Percentiles rank a stretch among this genome's conserved stretches.
Conservation (phyloP, 2,888 invertebrate genomes). For the Erebia palarica region DNA sequence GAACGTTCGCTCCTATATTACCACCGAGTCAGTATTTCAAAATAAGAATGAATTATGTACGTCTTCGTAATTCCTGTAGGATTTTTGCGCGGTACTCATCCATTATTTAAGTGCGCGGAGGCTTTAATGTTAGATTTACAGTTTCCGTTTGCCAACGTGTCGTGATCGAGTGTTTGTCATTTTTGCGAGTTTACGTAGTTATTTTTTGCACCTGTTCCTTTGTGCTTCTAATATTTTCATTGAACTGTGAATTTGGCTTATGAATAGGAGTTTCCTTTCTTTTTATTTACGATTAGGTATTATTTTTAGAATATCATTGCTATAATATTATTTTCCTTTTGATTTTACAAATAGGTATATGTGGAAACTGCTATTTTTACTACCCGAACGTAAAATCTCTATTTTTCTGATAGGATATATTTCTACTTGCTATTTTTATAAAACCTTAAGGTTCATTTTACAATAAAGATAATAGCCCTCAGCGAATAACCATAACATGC, state of each 20-base stretch:
- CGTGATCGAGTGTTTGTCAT: conserved; percentile 49
- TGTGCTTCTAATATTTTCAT: neutral
- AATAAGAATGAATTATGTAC: conserved; percentile 65
- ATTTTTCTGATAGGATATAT: too few relatives aligned
- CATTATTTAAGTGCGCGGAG: conserved; percentile 65
- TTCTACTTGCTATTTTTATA: neutral
- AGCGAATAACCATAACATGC: neutral
- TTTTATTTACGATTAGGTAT: too few relatives aligned
- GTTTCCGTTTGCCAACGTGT: conserved; percentile 54
- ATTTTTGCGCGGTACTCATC: conserved; percentile 63
- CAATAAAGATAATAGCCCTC: neutral
- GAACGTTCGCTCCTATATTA: conserved; percentile 54
- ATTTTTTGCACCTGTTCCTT: conserved; percentile 37
- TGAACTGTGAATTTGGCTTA: neutral
- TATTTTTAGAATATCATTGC: too few relatives aligned
- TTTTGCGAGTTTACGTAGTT: conserved; percentile 47
- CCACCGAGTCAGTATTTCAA: conserved; percentile 53
- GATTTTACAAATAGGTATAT: too few relatives aligned
- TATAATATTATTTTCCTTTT: too few relatives aligned
- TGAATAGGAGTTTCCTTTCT: neutral
- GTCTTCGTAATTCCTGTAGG: conserved; percentile 66
- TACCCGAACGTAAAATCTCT: too few relatives aligned
- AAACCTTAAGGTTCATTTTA: neutral
- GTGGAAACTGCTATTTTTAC: too few relatives aligned
- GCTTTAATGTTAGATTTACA: conserved; percentile 69